Evolutionary conservation across 1,140 invertebrate genomes (phyloP).

Genomic region (Pseudoatta argentina): DNA sequence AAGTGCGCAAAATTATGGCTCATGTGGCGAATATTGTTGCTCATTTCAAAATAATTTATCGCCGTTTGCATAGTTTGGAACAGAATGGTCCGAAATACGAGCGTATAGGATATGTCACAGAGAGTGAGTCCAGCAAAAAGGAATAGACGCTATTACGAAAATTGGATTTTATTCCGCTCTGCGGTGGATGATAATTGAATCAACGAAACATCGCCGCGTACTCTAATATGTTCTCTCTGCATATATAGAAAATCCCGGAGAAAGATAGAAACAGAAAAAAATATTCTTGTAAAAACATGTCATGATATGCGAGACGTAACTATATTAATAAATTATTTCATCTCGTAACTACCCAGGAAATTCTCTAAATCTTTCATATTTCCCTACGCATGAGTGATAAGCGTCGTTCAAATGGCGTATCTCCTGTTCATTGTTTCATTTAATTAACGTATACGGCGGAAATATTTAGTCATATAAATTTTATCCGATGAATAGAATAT

Average conservation of each 20-base stretch:
- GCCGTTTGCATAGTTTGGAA: constrained; percentile 46
- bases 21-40: constrained; percentile 37
- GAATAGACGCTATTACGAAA: constrained; percentile 20
- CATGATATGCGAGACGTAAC: no score
- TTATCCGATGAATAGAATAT: neutral
- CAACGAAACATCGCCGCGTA: neutral
- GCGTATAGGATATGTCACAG: constrained; percentile 6
- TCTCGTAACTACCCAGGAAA: constrained; percentile 22
- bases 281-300: neutral
- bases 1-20: constrained; percentile 52
- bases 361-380: constrained; percentile 28
- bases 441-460: neutral
- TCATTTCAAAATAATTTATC: constrained; percentile 56
- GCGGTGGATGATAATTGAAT: constrained; percentile 40
- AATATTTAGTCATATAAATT: no score
- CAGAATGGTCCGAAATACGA: constrained; percentile 7
- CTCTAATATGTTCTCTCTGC: neutral
- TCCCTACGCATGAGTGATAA: neutral
- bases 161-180: constrained; percentile 35
- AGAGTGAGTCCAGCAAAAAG: neutral
- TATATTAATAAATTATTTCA: constrained; percentile 41
- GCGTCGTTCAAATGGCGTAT: constrained; percentile 11
- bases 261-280: neutral
- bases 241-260: neutral
- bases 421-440: constrained; percentile 33